These are phyloP conservation scores for Doryteuthis pealeii DNA, from an alignment of 1,140 invertebrate species.

Conservation along the genomic window DNA sequence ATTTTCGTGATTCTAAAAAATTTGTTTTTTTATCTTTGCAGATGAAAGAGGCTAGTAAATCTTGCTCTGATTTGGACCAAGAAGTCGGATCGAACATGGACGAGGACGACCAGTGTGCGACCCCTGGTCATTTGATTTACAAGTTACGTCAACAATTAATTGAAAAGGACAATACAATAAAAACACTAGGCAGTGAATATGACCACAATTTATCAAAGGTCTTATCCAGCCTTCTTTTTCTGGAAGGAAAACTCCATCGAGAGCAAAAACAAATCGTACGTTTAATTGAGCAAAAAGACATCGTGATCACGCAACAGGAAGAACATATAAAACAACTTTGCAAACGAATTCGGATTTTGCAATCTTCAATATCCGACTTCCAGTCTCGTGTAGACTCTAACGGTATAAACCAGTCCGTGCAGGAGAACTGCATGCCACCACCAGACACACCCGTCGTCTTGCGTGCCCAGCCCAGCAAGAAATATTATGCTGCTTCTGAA, in stretches of 20 bases:
- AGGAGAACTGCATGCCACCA: background rate
- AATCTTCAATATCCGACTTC: background rate
- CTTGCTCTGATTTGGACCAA: background rate
- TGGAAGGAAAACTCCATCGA: constrained; percentile 3
- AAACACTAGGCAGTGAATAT: background rate
- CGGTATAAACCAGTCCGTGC: background rate
- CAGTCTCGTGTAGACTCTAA: background rate
- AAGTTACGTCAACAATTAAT: background rate
- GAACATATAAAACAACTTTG: background rate
- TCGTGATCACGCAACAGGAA: background rate
- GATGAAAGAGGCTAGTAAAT: constrained; percentile 9
- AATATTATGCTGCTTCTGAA: background rate
- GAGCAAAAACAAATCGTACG: background rate
- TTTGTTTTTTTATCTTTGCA: background rate
- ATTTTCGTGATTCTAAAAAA: too few species aligned
- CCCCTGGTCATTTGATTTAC: background rate
- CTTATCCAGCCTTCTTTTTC: background rate
- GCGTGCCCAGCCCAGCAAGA: background rate
- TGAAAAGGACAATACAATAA: constrained; percentile 3
- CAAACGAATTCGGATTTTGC: background rate
- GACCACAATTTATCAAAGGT: background rate
- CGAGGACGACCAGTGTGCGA: background rate
- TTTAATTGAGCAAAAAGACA: background rate
- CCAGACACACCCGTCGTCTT: background rate
- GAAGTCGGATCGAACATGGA: background rate